A percentile compares a stretch with the other conserved stretches of the same genome.
These are phyloP conservation scores for Patella caerulea DNA, from an alignment of 2,888 invertebrate species.

Conservation along the genomic window DNA sequence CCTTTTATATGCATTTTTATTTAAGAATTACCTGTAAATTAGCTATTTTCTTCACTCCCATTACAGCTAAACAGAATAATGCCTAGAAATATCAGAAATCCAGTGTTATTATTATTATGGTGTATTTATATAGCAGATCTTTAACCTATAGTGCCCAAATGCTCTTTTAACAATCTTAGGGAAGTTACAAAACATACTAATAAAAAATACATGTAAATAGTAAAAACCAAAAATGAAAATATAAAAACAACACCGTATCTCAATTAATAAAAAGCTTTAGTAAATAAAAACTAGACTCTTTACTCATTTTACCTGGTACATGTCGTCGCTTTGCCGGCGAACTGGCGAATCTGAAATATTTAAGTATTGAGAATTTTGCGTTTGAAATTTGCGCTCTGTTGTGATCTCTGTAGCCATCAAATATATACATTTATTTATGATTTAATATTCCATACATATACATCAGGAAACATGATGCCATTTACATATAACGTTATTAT, in stretches of 20 bases:
- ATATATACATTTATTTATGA: no score
- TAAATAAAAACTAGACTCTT: no score
- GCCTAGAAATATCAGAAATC: constrained; percentile 36
- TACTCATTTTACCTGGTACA: no score
- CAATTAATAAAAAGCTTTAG: neutral
- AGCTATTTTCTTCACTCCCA: constrained; percentile 40
- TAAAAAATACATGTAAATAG: neutral
- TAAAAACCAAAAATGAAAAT: neutral
- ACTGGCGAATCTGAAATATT: no score
- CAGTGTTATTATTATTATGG: neutral
- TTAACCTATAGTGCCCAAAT: neutral
- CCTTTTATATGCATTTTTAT: no score
- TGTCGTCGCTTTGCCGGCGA: no score
- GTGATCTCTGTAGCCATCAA: no score
- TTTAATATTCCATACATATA: no score
- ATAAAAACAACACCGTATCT: neutral
- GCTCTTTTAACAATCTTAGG: neutral
- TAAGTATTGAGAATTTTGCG: no score
- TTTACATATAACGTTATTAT: no score
- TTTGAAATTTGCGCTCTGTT: no score
- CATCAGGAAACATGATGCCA: no score
- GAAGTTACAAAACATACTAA: neutral
- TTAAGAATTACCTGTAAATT: constrained; percentile 45
- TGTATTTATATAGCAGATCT: neutral
- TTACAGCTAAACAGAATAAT: constrained; percentile 44